Percentiles rank a stretch among this genome's conserved stretches.
phyloP scores from a whole-genome alignment of 2,797 vertebrate genomes.

The Mormyrops attenuatus region DNA sequence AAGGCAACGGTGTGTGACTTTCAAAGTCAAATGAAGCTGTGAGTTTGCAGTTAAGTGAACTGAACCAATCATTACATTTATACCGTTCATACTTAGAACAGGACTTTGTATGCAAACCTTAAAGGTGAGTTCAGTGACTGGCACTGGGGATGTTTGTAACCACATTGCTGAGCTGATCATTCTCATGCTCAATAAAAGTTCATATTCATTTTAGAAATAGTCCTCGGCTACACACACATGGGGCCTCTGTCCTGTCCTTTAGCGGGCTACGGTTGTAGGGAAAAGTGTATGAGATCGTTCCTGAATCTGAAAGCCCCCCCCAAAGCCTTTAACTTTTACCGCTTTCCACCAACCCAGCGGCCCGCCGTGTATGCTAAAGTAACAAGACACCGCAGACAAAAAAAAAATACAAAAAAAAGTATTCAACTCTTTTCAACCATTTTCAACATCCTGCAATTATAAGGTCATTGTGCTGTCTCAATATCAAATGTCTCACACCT shows the following conservation, averaged over 20 bases:
- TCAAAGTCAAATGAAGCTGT: conserved; percentile 44
- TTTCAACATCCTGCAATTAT: conserved; percentile 37
- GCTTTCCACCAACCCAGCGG: conserved; percentile 16
- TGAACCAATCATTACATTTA: conserved; percentile 24
- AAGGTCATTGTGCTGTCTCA: conserved; percentile 32
- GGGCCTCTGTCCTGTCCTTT: not conserved
- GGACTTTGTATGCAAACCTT: not conserved
- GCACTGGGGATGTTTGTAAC: not conserved
- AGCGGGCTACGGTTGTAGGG: not conserved
- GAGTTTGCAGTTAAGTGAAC: conserved; percentile 41
- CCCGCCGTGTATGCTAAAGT: conserved; percentile 8
- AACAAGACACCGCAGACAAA: conserved; percentile 29
- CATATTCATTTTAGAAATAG: not conserved
- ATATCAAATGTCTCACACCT: conserved; percentile 27
- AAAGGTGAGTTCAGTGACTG: not conserved
- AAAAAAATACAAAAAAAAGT: conserved; percentile 19
- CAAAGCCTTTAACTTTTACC: conserved; percentile 2
- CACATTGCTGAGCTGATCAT: not conserved
- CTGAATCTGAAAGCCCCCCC: not conserved
- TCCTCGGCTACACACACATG: not conserved
- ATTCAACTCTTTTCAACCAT: conserved; percentile 31
- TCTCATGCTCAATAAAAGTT: not conserved
- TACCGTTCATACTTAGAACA: not conserved
- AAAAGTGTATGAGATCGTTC: not conserved
- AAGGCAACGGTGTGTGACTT: conserved; percentile 51